A percentile compares a stretch with the other conserved stretches of the same genome.
Evolutionary conservation across 2,797 vertebrate species (phyloP).

Genomic region (Cyclura pinguis): DNA sequence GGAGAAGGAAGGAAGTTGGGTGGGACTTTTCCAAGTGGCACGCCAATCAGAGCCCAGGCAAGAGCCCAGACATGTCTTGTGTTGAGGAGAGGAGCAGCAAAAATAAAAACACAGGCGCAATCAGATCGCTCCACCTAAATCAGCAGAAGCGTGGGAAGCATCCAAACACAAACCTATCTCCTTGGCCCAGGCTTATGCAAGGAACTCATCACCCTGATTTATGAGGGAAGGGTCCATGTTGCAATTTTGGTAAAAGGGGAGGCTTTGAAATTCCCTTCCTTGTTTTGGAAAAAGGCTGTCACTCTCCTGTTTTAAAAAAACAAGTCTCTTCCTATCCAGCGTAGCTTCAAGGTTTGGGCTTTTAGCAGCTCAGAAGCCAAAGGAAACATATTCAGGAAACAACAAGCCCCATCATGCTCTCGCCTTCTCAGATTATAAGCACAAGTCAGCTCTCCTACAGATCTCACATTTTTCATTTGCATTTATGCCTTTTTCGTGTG

Average conservation of each 20-base stretch:
- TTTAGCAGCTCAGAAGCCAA: not conserved
- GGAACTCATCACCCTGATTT: not conserved
- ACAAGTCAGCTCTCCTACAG: not conserved
- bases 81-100: not conserved
- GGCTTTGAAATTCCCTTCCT: slow-evolving; percentile 13
- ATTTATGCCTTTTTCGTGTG: not conserved
- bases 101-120: slow-evolving; percentile 14
- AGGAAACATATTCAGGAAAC: not conserved
- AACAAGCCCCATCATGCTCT: not conserved
- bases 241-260: not conserved
- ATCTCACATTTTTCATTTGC: not conserved
- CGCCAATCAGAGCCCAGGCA: slow-evolving; percentile 10
- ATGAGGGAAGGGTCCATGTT: not conserved
- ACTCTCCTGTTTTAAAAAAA: not conserved
- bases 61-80: slow-evolving; percentile 1
- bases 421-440: not conserved
- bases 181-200: slow-evolving; percentile 13
- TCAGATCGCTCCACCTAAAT: not conserved
- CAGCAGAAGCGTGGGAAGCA: slow-evolving; percentile 4
- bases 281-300: not conserved
- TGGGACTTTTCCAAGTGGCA: not conserved
- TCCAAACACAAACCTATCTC: not conserved
- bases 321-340: not conserved
- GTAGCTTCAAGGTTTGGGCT: not conserved
- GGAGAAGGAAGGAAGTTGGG: not conserved